Evolutionary conservation across 2,888 invertebrate species (phyloP).

Genomic region (Acrobasis consociella): DNA sequence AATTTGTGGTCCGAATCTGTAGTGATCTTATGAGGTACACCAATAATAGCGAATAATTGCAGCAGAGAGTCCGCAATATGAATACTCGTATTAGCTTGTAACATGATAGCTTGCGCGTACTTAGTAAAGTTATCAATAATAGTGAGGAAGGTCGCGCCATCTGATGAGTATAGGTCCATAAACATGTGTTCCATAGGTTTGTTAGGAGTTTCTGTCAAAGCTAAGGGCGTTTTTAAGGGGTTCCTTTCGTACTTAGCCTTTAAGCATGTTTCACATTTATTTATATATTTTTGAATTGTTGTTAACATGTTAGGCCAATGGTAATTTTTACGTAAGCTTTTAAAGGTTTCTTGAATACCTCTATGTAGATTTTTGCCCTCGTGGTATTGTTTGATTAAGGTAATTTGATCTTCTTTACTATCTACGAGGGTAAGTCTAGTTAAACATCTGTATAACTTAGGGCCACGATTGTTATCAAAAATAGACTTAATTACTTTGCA

Average conservation of each 20-base stretch:
- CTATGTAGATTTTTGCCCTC: conserved; percentile 5
- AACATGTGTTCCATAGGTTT: conserved; percentile 38
- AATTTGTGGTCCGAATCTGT: too few relatives aligned
- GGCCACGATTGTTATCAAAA: not conserved
- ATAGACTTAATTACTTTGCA: not conserved
- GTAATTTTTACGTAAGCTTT: conserved; percentile 33
- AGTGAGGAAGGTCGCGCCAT: conserved; percentile 34
- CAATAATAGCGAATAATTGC: too few relatives aligned
- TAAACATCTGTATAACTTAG: not conserved
- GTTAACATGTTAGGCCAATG: conserved; percentile 37
- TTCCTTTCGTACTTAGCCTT: too few relatives aligned
- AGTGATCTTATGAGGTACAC: too few relatives aligned
- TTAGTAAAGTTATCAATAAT: conserved; percentile 38
- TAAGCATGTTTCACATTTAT: not conserved
- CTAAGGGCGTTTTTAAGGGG: conserved; percentile 28
- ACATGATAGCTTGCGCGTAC: too few relatives aligned
- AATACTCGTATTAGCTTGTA: too few relatives aligned
- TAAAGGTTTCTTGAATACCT: conserved; percentile 33
- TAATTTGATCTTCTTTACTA: not conserved
- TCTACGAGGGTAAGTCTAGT: not conserved
- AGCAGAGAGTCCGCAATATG: too few relatives aligned
- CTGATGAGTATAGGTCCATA: conserved; percentile 34
- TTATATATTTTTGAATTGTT: conserved; percentile 36
- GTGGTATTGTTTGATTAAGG: not conserved
- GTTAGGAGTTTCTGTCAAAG: conserved; percentile 36